phyloP scores from a whole-genome alignment of 92 coral and sea anemone species.

The Siderastrea radians region DNA sequence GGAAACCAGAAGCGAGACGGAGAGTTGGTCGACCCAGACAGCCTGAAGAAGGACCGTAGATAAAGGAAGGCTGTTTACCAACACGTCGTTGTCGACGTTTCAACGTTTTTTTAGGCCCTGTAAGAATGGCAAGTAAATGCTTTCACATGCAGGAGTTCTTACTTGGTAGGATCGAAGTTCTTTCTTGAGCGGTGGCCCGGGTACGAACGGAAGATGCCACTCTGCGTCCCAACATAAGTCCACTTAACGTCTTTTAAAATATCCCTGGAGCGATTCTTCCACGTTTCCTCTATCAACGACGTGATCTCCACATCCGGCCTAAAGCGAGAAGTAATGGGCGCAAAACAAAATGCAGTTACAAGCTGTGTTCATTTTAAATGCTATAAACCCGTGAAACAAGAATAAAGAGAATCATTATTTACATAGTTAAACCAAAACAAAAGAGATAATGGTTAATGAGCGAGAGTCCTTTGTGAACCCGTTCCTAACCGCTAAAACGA shows the following conservation, averaged over 20 bases:
- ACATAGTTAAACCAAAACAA: too few relatives aligned
- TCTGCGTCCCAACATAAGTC: conserved; percentile 95
- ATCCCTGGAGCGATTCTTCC: conserved; percentile 85
- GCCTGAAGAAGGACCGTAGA: too few relatives aligned
- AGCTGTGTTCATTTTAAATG: neutral
- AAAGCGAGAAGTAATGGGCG: neutral
- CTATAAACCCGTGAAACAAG: too few relatives aligned
- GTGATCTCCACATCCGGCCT: conserved; percentile 98
- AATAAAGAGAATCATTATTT: too few relatives aligned
- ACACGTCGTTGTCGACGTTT: too few relatives aligned
- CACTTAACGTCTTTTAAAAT: conserved; percentile 93
- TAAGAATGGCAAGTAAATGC: neutral
- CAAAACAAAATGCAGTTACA: neutral
- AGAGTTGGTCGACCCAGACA: too few relatives aligned
- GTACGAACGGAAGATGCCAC: conserved; percentile 90
- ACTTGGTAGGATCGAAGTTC: conserved; percentile 97
- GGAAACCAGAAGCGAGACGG: too few relatives aligned
- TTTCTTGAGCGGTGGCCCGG: conserved; percentile 96
- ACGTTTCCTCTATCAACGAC: conserved; percentile 84
- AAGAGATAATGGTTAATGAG: too few relatives aligned
- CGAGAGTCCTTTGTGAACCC: neutral
- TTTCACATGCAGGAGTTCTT: neutral
- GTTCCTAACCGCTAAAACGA: neutral
- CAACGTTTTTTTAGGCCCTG: too few relatives aligned
- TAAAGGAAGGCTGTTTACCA: too few relatives aligned